Percentiles rank a stretch among this genome's conserved stretches.
Conservation (phyloP, 1,140 invertebrate genomes). For the Cydia pomonella region DNA sequence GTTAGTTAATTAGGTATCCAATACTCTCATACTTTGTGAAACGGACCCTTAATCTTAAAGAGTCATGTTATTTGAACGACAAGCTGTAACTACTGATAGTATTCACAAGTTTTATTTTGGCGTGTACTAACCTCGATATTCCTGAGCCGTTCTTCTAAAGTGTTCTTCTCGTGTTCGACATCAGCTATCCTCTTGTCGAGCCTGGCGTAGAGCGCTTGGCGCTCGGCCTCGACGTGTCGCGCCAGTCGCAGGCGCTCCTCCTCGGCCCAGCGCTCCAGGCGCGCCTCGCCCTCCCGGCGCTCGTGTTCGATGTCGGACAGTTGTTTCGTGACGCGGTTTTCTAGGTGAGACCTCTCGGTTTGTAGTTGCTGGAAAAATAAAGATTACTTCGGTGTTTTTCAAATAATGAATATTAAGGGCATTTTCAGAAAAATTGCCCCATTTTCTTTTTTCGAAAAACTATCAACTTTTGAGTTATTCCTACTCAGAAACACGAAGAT, state of each 20-base stretch:
- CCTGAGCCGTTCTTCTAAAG: conserved; percentile 43
- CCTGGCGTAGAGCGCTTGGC: conserved; percentile 46
- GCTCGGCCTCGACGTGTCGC: conserved; percentile 44
- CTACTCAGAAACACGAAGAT: too few relatives aligned
- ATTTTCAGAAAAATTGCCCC: too few relatives aligned
- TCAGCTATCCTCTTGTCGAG: conserved; percentile 40
- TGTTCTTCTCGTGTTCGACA: conserved; percentile 45
- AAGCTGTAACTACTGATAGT: too few relatives aligned
- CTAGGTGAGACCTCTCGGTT: conserved; percentile 46
- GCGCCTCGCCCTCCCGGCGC: conserved; percentile 48
- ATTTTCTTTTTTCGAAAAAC: too few relatives aligned
- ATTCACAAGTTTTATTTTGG: too few relatives aligned
- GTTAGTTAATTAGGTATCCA: too few relatives aligned
- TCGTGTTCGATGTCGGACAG: conserved; percentile 52
- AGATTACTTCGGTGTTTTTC: too few relatives aligned
- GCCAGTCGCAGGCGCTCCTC: conserved; percentile 50
- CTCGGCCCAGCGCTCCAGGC: conserved; percentile 49
- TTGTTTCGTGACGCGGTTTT: conserved; percentile 47
- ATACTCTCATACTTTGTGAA: too few relatives aligned
- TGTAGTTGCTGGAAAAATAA: conserved; percentile 42
- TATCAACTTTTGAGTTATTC: too few relatives aligned
- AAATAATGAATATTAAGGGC: too few relatives aligned
- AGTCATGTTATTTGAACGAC: too few relatives aligned
- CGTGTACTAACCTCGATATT: background rate
- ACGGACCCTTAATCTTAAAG: too few relatives aligned